These are phyloP conservation scores for Vimba vimba DNA, from an alignment of 2,113 vertebrate species.

Conservation along the genomic window DNA sequence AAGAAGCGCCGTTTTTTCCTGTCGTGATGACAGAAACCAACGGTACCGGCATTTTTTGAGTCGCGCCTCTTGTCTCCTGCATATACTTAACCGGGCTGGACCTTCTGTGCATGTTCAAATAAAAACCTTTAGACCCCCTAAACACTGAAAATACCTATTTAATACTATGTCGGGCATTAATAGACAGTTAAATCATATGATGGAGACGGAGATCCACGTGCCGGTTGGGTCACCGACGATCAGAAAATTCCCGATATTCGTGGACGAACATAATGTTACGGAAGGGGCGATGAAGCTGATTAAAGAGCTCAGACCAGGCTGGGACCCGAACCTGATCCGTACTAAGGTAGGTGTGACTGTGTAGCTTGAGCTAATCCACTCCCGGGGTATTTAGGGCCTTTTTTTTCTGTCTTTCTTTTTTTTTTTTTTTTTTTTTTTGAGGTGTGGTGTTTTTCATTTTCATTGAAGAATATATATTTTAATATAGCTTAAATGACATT, in stretches of 20 bases:
- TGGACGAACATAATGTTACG: constrained; percentile 86
- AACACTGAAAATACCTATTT: background rate
- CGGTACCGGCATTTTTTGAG: constrained; percentile 29
- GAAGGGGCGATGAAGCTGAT: constrained; percentile 88
- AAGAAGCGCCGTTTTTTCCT: constrained; percentile 34
- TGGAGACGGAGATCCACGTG: constrained; percentile 81
- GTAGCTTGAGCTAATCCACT: constrained; percentile 14
- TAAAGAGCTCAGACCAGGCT: constrained; percentile 85
- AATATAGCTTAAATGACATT: no score
- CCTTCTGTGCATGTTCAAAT: background rate
- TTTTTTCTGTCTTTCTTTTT: background rate
- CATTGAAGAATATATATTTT: background rate
- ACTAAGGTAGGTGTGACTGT: constrained; percentile 83
- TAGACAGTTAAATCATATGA: constrained; percentile 54
- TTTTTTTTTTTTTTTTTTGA: background rate
- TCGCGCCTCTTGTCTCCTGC: background rate
- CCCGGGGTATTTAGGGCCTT: constrained; percentile 11
- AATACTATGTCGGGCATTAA: constrained; percentile 48
- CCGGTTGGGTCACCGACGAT: constrained; percentile 79
- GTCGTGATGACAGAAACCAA: constrained; percentile 21
- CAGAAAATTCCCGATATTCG: constrained; percentile 81
- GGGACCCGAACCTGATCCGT: constrained; percentile 80
- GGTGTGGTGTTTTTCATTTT: background rate
- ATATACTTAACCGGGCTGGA: background rate
- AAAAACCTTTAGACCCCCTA: background rate